These are phyloP conservation scores for Gymnobelideus leadbeateri DNA, from an alignment of 2,113 vertebrate genomes.

Conservation along the genomic window DNA sequence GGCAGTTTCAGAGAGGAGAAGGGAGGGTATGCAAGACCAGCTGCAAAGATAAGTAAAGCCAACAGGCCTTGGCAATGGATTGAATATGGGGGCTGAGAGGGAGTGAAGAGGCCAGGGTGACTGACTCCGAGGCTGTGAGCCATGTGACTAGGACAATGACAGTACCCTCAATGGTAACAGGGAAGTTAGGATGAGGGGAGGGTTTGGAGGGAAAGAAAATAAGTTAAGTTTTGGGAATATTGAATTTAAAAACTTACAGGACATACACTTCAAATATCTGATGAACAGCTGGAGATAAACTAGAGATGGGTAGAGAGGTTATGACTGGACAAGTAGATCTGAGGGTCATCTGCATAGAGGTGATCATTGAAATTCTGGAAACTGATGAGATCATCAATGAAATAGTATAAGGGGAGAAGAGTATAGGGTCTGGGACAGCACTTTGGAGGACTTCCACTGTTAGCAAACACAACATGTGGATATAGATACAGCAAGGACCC, in stretches of 20 bases:
- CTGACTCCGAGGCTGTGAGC: not conserved
- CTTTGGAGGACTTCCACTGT: not conserved
- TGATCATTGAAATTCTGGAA: not conserved
- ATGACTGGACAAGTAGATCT: not conserved
- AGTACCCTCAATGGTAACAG: not conserved
- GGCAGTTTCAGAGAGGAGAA: not conserved
- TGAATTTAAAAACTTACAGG: not conserved
- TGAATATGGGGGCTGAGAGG: not conserved
- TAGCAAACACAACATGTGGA: not conserved
- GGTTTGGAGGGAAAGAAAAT: not conserved
- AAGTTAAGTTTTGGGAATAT: not conserved
- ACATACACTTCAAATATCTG: not conserved
- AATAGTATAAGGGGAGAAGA: not conserved
- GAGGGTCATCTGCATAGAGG: not conserved
- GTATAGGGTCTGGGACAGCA: not conserved
- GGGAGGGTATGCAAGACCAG: not conserved
- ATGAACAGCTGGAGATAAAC: not conserved
- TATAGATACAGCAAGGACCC: not conserved
- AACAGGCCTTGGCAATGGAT: not conserved
- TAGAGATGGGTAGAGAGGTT: not conserved
- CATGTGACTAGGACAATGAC: not conserved
- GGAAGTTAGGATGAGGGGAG: not conserved
- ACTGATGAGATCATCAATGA: not conserved
- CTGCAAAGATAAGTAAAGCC: not conserved
- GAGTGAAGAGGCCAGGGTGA: not conserved